Conservation (phyloP, 2,113 vertebrate genomes). For the Anser brachyrhynchus region DNA sequence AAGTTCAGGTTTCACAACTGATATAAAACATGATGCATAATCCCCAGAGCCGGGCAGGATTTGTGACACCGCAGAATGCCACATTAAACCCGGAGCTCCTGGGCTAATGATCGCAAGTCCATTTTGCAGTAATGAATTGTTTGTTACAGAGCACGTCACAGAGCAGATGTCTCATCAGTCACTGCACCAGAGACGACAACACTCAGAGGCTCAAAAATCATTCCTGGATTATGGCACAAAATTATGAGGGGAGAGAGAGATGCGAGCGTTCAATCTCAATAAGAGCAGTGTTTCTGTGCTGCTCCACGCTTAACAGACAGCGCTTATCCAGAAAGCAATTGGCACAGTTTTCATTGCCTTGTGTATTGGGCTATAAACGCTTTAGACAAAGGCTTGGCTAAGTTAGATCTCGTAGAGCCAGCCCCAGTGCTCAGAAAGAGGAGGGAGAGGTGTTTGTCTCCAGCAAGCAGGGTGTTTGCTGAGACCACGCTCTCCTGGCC, state of each 20-base stretch:
- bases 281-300: not conserved
- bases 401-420: not conserved
- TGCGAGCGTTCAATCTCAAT: not conserved
- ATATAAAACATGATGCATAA: constrained; percentile 37
- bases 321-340: not conserved
- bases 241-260: not conserved
- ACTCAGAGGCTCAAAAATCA: not conserved
- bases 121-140: constrained; percentile 73
- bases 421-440: not conserved
- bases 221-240: not conserved
- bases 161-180: constrained; percentile 65
- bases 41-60: not conserved
- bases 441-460: not conserved
- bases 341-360: not conserved
- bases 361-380: not conserved
- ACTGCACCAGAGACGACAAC: not conserved
- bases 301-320: not conserved
- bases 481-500: not conserved
- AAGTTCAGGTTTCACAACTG: constrained; percentile 49
- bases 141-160: constrained; percentile 62
- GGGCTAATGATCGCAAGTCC: constrained; percentile 67
- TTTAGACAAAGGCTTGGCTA: not conserved
- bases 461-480: not conserved
- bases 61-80: constrained; percentile 51
- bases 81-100: constrained; percentile 56